phyloP scores from a whole-genome alignment of 2,888 invertebrate species.

The Andrena minutula region DNA sequence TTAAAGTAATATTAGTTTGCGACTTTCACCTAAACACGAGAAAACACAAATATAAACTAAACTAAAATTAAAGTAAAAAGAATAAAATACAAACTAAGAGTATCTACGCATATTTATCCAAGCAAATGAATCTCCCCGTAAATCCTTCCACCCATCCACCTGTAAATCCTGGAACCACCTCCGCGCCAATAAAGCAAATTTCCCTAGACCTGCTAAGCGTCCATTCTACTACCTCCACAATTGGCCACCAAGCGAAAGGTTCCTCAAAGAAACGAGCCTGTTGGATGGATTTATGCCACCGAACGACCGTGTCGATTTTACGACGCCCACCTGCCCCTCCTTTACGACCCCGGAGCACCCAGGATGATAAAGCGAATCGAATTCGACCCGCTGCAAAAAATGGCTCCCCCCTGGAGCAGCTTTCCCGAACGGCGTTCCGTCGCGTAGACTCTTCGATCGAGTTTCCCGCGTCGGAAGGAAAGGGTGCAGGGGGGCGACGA shows the following conservation, averaged over 20 bases:
- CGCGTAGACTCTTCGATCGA: background rate
- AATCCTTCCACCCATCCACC: too few relatives aligned
- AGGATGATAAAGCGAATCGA: conserved; percentile 3
- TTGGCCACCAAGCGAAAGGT: conserved; percentile 6
- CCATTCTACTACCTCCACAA: background rate
- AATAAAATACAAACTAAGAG: too few relatives aligned
- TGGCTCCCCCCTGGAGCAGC: background rate
- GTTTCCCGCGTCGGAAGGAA: background rate
- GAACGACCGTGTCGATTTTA: conserved; percentile 17
- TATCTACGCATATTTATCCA: too few relatives aligned
- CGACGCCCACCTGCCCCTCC: conserved; percentile 26
- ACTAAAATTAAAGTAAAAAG: too few relatives aligned
- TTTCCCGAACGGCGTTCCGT: background rate
- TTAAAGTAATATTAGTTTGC: too few relatives aligned
- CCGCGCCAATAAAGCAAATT: background rate
- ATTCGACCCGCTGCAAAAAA: background rate
- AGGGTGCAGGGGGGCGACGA: too few relatives aligned
- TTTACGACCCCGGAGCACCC: conserved; percentile 7
- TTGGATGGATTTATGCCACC: conserved; percentile 39
- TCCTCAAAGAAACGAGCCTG: conserved; percentile 14
- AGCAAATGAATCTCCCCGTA: too few relatives aligned
- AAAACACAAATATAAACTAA: too few relatives aligned
- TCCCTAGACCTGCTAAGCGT: background rate
- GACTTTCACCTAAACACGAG: too few relatives aligned
- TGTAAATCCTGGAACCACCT: background rate